Conservation (phyloP, 1,140 invertebrate genomes). For the Atta texana region DNA sequence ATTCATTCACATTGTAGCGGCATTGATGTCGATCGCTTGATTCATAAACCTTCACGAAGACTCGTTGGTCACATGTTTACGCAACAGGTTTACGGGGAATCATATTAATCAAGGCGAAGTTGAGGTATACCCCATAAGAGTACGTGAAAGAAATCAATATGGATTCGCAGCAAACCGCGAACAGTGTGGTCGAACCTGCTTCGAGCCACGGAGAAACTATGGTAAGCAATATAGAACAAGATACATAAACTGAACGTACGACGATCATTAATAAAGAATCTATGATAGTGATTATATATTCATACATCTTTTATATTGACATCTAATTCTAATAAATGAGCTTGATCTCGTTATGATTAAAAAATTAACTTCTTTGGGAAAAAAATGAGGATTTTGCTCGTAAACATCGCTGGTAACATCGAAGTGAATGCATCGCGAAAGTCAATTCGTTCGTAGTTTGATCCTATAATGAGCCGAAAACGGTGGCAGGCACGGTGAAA, state of each 20-base stretch:
- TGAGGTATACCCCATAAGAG: slow-evolving; percentile 56
- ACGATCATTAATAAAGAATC: background rate
- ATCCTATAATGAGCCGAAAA: slow-evolving; percentile 79
- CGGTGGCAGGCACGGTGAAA: slow-evolving; percentile 82
- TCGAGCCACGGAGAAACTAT: slow-evolving; percentile 73
- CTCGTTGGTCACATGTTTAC: slow-evolving; percentile 63
- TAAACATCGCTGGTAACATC: background rate
- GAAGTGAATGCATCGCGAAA: slow-evolving; percentile 53
- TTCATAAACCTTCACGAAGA: slow-evolving; percentile 61
- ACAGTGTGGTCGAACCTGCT: slow-evolving; percentile 67
- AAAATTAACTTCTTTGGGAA: background rate
- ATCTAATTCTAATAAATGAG: background rate
- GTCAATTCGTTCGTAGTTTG: slow-evolving; percentile 76
- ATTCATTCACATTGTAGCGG: slow-evolving; percentile 40
- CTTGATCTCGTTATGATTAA: background rate
- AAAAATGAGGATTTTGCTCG: background rate
- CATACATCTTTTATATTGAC: background rate
- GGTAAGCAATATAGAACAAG: slow-evolving; percentile 78
- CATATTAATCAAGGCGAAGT: slow-evolving; percentile 66
- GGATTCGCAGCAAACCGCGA: slow-evolving; percentile 80
- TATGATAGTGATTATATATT: background rate
- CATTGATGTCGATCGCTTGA: slow-evolving; percentile 39
- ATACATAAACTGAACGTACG: background rate
- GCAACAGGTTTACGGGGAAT: slow-evolving; percentile 83
- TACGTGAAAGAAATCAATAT: slow-evolving; percentile 70